Evolutionary conservation across 2,888 invertebrate genomes (phyloP), one percentile per base, ranked within the genome.

Genomic region (Acleris emargana): DNA sequence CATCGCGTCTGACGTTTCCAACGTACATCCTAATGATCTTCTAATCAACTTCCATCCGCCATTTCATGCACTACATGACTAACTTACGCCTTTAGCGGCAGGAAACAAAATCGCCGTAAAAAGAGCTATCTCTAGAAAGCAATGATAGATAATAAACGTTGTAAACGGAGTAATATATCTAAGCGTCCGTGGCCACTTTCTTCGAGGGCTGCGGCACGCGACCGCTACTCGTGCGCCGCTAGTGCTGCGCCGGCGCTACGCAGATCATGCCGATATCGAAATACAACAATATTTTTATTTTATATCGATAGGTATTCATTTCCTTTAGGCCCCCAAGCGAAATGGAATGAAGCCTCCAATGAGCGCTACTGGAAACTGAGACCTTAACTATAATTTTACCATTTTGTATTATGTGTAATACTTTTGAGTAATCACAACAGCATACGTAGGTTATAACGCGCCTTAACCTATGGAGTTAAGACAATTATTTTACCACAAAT

Each of bases 131-230:
- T 62, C 49, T 45, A 62, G 68, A 63, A 64, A 68, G 69, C 67
- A 62, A 66, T 66, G 66, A 66, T 52, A 60, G 72, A 74, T 74
- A 69, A 67, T 66, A 62, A 73, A 72, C 70, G 61, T 54, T 62
- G 62, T 67, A 63, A 67, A 66, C 70, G 70, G 69, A 72, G 78
- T 78, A 78, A 69, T 68, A 64, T 61, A 68, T 72, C 70, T 69
- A 68, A 69, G 69, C 68, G 71, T 70, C 69, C 68, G 71, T 71
- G 70, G 72, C 71, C 55, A 86, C 88, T 88, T 87, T 87, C 87
- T 81, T 81, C 80, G 75, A 73, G 82, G 84, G 84, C 82, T 76
- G 71, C 77, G 88, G 88, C 90, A 89, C 90, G 90, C 90, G 90
- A 89, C 90, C 84, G 84, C 87, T 86, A 86, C 86, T 87, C 85